Evolutionary conservation across 2,113 vertebrate genomes (phyloP).

Genomic region (Crotalus tigris): DNA sequence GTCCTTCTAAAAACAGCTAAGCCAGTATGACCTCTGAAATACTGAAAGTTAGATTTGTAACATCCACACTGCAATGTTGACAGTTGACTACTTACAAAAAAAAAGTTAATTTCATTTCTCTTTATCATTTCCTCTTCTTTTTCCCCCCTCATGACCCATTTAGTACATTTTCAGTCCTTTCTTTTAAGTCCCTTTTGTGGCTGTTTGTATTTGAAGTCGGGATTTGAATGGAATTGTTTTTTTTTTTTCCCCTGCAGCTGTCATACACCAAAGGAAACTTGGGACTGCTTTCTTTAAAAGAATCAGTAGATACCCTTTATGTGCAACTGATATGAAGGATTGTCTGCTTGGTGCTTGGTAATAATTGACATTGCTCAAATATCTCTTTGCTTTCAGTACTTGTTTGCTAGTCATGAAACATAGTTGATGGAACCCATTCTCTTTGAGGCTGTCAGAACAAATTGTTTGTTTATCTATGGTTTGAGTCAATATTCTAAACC

Average conservation of each 20-base stretch:
- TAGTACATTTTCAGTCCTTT: background rate
- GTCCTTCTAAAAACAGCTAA: background rate
- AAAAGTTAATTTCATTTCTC: conserved; percentile 23
- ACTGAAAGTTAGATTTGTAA: background rate
- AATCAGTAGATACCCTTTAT: conserved; percentile 34
- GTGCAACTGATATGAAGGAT: conserved; percentile 7
- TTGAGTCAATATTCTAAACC: background rate
- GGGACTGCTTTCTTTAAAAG: conserved; percentile 32
- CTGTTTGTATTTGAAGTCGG: conserved; percentile 23
- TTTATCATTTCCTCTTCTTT: background rate
- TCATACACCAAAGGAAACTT: conserved; percentile 43
- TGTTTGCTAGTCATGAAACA: background rate
- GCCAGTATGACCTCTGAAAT: background rate
- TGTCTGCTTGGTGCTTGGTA: background rate
- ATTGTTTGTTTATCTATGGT: background rate
- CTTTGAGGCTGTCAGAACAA: conserved; percentile 2
- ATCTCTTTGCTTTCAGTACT: conserved; percentile 6
- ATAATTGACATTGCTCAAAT: background rate
- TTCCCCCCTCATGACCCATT: background rate
- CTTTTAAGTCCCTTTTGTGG: conserved; percentile 19
- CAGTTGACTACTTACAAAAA: background rate
- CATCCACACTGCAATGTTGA: background rate
- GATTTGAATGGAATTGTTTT: conserved; percentile 27
- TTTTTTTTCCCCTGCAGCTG: conserved; percentile 26
- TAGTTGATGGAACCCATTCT: background rate